Evolutionary conservation across 1,140 invertebrate genomes (phyloP).

Genomic region (Drosophila takahashii): DNA sequence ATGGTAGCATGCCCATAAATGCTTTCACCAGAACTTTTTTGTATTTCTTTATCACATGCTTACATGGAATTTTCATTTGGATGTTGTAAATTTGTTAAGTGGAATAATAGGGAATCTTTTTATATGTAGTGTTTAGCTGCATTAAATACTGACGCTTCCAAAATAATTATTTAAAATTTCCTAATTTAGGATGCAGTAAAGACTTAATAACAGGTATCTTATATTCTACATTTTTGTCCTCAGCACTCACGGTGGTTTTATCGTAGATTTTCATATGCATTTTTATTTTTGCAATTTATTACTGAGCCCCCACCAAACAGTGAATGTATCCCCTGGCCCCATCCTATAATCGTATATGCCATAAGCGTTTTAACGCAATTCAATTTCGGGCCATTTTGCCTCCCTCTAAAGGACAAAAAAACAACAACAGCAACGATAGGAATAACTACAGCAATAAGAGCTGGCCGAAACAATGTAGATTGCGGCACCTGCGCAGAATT

Average conservation of each 20-base stretch:
- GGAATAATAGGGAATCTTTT: not conserved
- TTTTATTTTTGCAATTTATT: constrained; percentile 70
- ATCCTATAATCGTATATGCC: constrained; percentile 59
- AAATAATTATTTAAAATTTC: not conserved
- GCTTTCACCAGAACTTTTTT: constrained; percentile 2
- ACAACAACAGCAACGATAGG: constrained; percentile 15
- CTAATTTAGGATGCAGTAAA: not conserved
- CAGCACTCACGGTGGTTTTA: constrained; percentile 28
- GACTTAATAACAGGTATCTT: not conserved
- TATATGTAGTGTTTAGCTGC: not conserved
- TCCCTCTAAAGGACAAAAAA: constrained; percentile 19
- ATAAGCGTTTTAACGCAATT: constrained; percentile 82
- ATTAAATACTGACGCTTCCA: not conserved
- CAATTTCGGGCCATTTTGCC: constrained; percentile 62
- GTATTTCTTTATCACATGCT: not conserved
- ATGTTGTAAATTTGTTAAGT: not conserved
- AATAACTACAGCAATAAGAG: constrained; percentile 37
- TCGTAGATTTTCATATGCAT: constrained; percentile 71
- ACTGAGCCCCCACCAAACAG: constrained; percentile 28
- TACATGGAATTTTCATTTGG: not conserved
- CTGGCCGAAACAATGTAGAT: constrained; percentile 40
- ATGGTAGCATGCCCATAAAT: not conserved
- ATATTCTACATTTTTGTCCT: not conserved
- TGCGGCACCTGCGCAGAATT: constrained; percentile 52
- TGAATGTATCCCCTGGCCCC: constrained; percentile 7